Evolutionary conservation across 1,140 invertebrate genomes (phyloP), one percentile per base, ranked within the genome.

Genomic region (Megalonaias nervosa): DNA sequence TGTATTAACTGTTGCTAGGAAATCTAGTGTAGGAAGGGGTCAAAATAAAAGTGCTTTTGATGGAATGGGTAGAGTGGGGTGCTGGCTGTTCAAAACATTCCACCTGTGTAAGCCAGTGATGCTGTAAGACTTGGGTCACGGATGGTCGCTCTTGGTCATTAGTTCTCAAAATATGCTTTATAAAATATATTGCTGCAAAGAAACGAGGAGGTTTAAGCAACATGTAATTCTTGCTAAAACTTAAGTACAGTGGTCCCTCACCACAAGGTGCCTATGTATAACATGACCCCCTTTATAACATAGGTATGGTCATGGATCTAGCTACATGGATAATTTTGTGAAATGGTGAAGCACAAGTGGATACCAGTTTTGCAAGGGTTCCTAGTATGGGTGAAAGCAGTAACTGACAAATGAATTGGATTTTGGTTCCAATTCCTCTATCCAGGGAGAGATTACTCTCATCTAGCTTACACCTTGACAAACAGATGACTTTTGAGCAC

Each of bases 31-130:
- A 31, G 26, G 56, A 58, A 58, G 56, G 55, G 59, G 67, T 69
- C 13, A n/a, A 57, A 21, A 19, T 69, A 57, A 14, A 69, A 58
- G 23, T 57, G 67, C 55, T 69, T 55, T 69, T 31, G 55, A 69
- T 58, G 26, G 21, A 48, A 58, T n/a, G 23, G 59, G 56, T 58
- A 69, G 23, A 69, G 23, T 19, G 19, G 19, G 23, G 6, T n/a
- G 60, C 60, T n/a, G 23, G 23, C 19, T 62, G 60, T 62, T n/a
- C 19, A 19, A 23, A 62, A 62, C 14, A 62, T 23, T n/a, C 19
- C 71, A 81, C 79, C 79, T 81, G 79, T 56, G 69, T 38, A 56
- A 81, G 71, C 79, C 79, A 81, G 56, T 67, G 79, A 61, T 81
- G 79, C 14, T 66, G 71, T 38, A 77, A 67, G 38, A 74, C 75